These are phyloP conservation scores for Pristionchus entomophagus DNA, from an alignment of 2,888 invertebrate species.

Conservation along the genomic window DNA sequence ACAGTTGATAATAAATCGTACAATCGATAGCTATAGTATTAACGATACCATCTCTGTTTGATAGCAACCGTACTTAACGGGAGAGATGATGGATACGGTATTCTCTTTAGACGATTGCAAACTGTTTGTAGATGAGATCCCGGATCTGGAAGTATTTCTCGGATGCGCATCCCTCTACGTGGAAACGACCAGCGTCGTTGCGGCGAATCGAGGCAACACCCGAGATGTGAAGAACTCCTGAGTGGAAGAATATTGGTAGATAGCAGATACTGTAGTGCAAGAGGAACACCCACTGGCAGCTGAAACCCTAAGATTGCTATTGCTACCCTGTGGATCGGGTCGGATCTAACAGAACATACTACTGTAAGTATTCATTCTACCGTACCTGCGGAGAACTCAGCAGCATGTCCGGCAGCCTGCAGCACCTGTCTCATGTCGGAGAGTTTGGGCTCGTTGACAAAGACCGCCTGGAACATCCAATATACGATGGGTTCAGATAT, in stretches of 20 bases:
- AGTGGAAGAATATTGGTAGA: slow-evolving; percentile 82
- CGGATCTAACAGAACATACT: too few species aligned
- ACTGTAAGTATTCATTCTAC: slow-evolving; percentile 80
- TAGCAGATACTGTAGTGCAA: too few species aligned
- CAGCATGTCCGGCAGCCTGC: slow-evolving; percentile 73
- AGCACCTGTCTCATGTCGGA: slow-evolving; percentile 88
- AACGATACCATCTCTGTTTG: too few species aligned
- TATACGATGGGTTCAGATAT: too few species aligned
- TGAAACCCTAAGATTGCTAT: neutral
- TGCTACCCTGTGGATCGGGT: neutral
- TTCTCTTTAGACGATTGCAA: slow-evolving; percentile 88
- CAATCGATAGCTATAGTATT: too few species aligned
- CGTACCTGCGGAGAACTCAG: slow-evolving; percentile 45
- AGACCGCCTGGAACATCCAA: slow-evolving; percentile 84
- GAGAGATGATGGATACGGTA: too few species aligned
- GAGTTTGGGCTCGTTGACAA: slow-evolving; percentile 92
- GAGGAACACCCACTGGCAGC: too few species aligned
- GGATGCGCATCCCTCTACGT: slow-evolving; percentile 92
- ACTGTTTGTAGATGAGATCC: slow-evolving; percentile 93
- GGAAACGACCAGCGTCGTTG: slow-evolving; percentile 92
- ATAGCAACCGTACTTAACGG: neutral
- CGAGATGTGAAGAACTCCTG: slow-evolving; percentile 93
- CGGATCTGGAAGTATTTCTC: slow-evolving; percentile 89
- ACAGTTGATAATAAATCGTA: too few species aligned
- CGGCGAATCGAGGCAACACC: slow-evolving; percentile 79